A percentile compares a stretch with the other conserved stretches of the same genome.
These are phyloP conservation scores for Cercopithecus petaurista DNA, from an alignment of 2,797 vertebrate species.

Conservation along the genomic window DNA sequence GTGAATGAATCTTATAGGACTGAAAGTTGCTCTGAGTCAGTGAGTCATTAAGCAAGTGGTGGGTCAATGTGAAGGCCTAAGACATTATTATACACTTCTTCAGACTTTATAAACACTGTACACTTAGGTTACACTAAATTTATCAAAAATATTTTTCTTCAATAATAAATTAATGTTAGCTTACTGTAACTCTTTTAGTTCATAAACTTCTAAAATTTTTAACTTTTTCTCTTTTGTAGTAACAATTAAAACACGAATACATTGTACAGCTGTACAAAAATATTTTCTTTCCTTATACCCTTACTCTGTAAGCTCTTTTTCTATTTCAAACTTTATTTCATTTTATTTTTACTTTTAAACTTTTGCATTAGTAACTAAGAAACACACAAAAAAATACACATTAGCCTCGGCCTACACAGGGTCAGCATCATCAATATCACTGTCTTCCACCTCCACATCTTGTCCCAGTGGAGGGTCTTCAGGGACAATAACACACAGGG, in stretches of 20 bases:
- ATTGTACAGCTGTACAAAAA: not conserved
- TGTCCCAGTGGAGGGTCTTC: not conserved
- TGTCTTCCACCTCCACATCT: not conserved
- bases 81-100: not conserved
- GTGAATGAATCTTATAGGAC: not conserved
- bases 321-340: not conserved
- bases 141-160: not conserved
- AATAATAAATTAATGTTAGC: not conserved
- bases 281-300: not conserved
- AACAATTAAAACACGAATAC: not conserved
- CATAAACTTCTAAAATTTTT: not conserved
- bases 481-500: not conserved
- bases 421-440: not conserved
- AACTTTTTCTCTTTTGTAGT: not conserved
- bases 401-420: not conserved
- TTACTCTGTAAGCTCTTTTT: not conserved
- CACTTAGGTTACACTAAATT: not conserved
- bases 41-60: not conserved
- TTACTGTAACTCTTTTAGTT: not conserved
- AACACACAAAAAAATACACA: not conserved
- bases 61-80: not conserved
- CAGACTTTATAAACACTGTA: not conserved
- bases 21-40: not conserved
- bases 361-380: not conserved
- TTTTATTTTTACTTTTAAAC: not conserved